Percentiles rank a stretch among this genome's conserved stretches.
These are phyloP conservation scores for Lemur catta DNA, from an alignment of 2,797 vertebrate species.

Conservation along the genomic window DNA sequence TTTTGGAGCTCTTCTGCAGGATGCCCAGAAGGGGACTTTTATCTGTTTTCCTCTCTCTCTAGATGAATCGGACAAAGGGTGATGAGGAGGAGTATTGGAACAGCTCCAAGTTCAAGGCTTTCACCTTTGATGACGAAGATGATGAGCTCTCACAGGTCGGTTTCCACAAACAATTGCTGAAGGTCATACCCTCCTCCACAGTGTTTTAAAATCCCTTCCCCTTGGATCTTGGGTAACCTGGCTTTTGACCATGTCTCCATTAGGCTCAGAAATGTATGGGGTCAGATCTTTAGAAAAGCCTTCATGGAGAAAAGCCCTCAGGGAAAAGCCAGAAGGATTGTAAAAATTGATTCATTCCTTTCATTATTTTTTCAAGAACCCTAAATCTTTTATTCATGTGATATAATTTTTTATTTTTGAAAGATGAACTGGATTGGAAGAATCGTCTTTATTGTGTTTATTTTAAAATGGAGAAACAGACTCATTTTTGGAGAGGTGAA, in stretches of 20 bases:
- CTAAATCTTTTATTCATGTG: neutral
- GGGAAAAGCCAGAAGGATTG: neutral
- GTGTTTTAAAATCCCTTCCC: neutral
- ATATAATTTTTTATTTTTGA: slow-evolving; percentile 27
- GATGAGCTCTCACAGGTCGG: slow-evolving; percentile 92
- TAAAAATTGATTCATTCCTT: slow-evolving; percentile 3
- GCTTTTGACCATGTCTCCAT: neutral
- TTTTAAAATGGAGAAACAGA: neutral
- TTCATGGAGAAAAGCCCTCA: neutral
- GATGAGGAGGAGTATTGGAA: slow-evolving; percentile 99
- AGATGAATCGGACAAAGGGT: slow-evolving; percentile 91
- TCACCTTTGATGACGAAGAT: slow-evolving; percentile 96
- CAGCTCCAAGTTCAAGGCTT: slow-evolving; percentile 94
- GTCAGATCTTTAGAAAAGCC: neutral
- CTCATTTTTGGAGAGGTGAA: neutral
- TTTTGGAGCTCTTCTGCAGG: neutral
- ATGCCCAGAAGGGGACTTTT: neutral
- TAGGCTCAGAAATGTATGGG: neutral
- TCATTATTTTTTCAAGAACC: neutral
- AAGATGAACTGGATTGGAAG: neutral
- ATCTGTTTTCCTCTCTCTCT: slow-evolving; percentile 43
- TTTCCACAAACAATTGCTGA: neutral
- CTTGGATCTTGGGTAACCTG: neutral
- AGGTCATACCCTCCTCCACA: neutral
- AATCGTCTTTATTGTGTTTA: neutral